phyloP scores from a whole-genome alignment of 2,797 vertebrate genomes.

The Mus minutoides region DNA sequence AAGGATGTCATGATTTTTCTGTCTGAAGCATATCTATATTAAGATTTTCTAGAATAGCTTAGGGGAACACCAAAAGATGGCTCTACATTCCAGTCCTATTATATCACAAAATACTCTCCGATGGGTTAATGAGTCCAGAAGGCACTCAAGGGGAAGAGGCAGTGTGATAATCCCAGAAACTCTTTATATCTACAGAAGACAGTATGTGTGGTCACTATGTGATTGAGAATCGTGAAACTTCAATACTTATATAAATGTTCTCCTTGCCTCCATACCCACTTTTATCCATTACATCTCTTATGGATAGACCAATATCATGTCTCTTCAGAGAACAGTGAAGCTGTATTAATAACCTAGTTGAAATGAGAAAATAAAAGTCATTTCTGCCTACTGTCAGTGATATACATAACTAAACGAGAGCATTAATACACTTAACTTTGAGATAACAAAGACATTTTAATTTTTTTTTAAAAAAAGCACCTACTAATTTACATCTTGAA shows the following conservation, averaged over 20 bases:
- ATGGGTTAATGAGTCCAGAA: constrained; percentile 26
- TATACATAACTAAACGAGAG: not conserved
- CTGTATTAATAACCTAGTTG: not conserved
- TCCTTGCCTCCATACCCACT: constrained; percentile 3
- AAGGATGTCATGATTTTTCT: not conserved
- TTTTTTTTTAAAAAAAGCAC: constrained; percentile 24
- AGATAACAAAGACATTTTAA: constrained; percentile 25
- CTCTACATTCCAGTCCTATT: constrained; percentile 2
- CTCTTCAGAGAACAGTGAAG: not conserved
- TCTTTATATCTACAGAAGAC: constrained; percentile 14
- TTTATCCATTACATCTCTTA: constrained; percentile 20
- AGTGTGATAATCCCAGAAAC: not conserved
- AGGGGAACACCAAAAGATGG: constrained; percentile 11
- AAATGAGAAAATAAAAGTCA: constrained; percentile 21
- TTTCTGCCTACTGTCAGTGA: not conserved
- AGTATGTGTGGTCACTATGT: constrained; percentile 48
- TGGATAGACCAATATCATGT: not conserved
- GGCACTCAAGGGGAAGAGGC: constrained; percentile 4
- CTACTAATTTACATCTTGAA: constrained; percentile 19
- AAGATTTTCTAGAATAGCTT: constrained; percentile 39
- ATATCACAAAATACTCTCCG: constrained; percentile 28
- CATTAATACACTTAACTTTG: constrained; percentile 56
- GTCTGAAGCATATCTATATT: not conserved
- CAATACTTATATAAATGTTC: constrained; percentile 43
- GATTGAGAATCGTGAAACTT: constrained; percentile 8